Evolutionary conservation across 1,140 invertebrate species (phyloP), one percentile per base, ranked within the genome.

Genomic region (Drosophila mauritiana): DNA sequence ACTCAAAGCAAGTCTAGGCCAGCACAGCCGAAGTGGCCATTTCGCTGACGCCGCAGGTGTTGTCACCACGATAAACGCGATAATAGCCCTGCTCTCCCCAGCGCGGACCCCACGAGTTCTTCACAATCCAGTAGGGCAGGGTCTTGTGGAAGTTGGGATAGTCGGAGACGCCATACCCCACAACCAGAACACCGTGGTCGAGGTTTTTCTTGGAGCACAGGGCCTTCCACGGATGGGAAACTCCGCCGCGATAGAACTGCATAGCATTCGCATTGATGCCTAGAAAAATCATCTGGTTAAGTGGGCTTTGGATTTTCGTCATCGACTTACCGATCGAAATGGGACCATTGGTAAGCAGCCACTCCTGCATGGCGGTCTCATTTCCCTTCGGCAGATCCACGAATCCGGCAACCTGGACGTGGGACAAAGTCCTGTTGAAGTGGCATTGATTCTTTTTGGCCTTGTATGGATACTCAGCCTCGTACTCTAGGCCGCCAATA

Each of bases 171-270:
- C 97, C 97, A 92, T 95, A 99, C 63, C 98, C 98, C 22, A 99
- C 98, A 90, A 99, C 97, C 1, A 99, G 93, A 31, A 99, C 98
- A 8, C 98, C 97, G 91, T 98, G 97, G 93, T 98, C 97, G 15
- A 98, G 92, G 92, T 95, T 95, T 1, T 94, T 93, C 0, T 96
- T 96, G 90, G 93, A 95, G 91, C 98, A 99, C 11, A 99, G 93
- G 73, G 97, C 95, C 80, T 96, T 97, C 93, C 95, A 97, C 0
- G 98, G 98, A 94, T 99, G 98, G 0, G 98, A 98, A 10, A 99
- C 95, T n/a, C 98, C 98, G 31, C 98, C 98, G 74, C 98, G 94
- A 92, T 99, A 99, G 93, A 99, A 99, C 94, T 98, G 97, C 97
- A 99, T 99, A 2, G 97, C 97, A 93, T 98, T 98, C 0, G 99